Evolutionary conservation across 2,113 vertebrate species (phyloP).

Genomic region (Zosterops japonicus): DNA sequence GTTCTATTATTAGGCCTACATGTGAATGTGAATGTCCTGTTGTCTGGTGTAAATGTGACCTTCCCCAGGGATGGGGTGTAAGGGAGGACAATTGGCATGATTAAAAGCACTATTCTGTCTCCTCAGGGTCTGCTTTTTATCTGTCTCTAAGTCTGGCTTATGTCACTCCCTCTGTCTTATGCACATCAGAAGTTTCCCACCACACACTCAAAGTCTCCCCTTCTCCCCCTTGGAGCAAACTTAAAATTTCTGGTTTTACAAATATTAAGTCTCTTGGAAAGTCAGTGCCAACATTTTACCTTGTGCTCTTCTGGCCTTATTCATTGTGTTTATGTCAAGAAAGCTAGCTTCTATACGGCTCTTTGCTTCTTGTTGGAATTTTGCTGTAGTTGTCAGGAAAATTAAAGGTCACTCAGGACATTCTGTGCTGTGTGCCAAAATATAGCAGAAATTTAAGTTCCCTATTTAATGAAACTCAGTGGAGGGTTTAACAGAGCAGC

Average conservation of each 20-base stretch:
- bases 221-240: background rate
- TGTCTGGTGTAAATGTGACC: background rate
- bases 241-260: background rate
- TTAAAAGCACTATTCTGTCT: background rate
- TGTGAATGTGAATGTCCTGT: background rate
- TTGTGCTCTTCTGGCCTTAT: background rate
- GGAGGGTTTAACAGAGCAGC: background rate
- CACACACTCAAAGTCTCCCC: background rate
- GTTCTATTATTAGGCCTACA: accelerated
- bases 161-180: background rate
- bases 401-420: background rate
- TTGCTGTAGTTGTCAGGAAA: background rate
- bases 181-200: background rate
- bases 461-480: background rate
- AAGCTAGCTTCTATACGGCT: background rate
- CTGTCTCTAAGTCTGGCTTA: background rate
- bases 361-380: background rate
- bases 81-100: background rate
- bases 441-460: background rate
- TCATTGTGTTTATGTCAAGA: background rate
- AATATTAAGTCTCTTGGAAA: background rate
- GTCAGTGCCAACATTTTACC: background rate
- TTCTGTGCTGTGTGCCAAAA: background rate
- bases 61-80: background rate
- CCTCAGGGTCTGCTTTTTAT: background rate